These are phyloP conservation scores for Calyptomena viridis DNA, from an alignment of 2,113 vertebrate genomes.

Conservation along the genomic window DNA sequence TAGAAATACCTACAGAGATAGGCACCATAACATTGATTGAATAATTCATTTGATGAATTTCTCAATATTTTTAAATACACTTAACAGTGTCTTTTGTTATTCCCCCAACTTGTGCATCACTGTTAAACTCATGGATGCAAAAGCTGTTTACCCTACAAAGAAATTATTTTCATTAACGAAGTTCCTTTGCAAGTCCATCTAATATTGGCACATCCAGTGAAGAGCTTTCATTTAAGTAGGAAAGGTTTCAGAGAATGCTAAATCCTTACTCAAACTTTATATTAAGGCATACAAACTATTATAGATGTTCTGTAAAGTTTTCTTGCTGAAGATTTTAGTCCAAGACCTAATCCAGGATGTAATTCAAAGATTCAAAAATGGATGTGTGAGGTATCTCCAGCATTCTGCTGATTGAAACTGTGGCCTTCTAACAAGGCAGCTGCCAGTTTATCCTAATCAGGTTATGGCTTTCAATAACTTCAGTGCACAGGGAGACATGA, in stretches of 20 bases:
- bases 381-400: accelerated
- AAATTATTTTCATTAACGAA: not conserved
- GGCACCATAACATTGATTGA: not conserved
- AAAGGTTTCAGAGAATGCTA: not conserved
- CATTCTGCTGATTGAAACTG: not conserved
- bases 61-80: not conserved
- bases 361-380: not conserved
- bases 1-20: not conserved
- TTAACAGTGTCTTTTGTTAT: not conserved
- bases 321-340: not conserved
- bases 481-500: not conserved
- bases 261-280: not conserved
- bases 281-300: not conserved
- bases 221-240: not conserved
- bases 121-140: not conserved
- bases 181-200: not conserved
- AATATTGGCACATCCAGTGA: not conserved
- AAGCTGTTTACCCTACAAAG: not conserved
- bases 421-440: not conserved
- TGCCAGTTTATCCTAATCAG: not conserved
- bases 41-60: not conserved
- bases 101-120: not conserved
- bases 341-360: not conserved
- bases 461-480: not conserved
- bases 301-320: not conserved